phyloP scores from a whole-genome alignment of 2,113 vertebrate species.

The Melospiza georgiana region DNA sequence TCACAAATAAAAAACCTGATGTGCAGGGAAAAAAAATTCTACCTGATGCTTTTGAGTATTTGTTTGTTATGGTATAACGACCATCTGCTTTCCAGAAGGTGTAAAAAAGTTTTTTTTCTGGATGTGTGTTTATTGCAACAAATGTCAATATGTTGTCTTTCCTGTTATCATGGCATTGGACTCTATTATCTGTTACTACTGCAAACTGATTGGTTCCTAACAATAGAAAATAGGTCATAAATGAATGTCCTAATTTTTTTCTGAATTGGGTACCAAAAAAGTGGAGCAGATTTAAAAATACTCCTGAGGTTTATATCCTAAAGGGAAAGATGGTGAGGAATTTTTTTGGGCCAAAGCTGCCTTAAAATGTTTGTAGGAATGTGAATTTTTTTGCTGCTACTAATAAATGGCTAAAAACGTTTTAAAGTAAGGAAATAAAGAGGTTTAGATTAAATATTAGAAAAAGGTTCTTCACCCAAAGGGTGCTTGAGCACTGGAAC shows the following conservation, averaged over 20 bases:
- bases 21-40: neutral
- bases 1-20: neutral
- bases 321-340: neutral
- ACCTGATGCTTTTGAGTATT: neutral
- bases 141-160: neutral
- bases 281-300: conserved; percentile 29
- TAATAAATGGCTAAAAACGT: neutral
- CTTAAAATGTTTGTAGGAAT: neutral
- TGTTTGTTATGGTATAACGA: neutral
- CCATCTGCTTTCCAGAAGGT: neutral
- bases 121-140: neutral
- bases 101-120: neutral
- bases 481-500: neutral
- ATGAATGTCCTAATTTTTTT: conserved; percentile 28
- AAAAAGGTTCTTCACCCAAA: neutral
- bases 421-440: neutral
- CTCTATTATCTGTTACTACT: neutral
- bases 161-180: neutral
- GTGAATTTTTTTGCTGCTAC: neutral
- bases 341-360: neutral
- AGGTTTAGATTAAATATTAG: neutral
- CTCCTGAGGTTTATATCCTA: neutral
- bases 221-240: conserved; percentile 52
- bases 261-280: conserved; percentile 9
- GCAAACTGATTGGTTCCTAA: conserved; percentile 32